These are phyloP conservation scores for Sebastolobus altivelis DNA, from an alignment of 2,797 vertebrate species.

Conservation along the genomic window DNA sequence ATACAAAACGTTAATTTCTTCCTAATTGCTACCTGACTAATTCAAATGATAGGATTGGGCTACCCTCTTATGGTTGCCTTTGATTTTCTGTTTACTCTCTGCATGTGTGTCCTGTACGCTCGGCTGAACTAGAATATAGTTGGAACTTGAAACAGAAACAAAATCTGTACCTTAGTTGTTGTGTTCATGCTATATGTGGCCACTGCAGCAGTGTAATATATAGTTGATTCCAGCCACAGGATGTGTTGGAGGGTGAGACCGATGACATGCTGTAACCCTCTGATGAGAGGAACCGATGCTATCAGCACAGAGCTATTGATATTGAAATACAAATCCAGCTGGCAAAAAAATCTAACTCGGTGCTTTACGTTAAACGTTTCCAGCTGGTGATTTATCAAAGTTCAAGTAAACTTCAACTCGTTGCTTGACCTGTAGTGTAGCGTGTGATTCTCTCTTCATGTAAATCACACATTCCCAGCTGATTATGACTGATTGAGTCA, in stretches of 20 bases:
- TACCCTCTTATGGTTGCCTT: background rate
- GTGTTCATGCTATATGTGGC: too few species aligned
- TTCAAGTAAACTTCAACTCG: background rate
- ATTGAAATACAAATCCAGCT: background rate
- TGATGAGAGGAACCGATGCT: background rate
- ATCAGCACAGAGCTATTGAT: background rate
- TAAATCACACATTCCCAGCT: background rate
- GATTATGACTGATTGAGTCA: slow-evolving; percentile 2
- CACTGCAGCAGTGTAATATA: background rate
- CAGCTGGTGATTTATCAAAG: slow-evolving; percentile 3
- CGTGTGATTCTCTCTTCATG: background rate
- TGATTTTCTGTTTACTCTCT: background rate
- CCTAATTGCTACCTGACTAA: background rate
- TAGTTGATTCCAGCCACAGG: background rate
- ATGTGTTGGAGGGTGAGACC: background rate
- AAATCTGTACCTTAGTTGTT: background rate
- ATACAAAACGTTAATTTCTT: background rate
- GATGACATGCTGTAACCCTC: background rate
- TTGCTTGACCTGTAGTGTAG: background rate
- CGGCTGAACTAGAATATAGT: background rate
- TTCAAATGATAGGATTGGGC: background rate
- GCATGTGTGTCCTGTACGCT: background rate
- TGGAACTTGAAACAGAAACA: background rate
- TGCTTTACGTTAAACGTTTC: background rate
- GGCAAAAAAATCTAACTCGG: background rate